Percentiles rank a stretch among this genome's conserved stretches.
These are phyloP conservation scores for Engraulis encrasicolus DNA, from an alignment of 2,113 vertebrate species.

Conservation along the genomic window DNA sequence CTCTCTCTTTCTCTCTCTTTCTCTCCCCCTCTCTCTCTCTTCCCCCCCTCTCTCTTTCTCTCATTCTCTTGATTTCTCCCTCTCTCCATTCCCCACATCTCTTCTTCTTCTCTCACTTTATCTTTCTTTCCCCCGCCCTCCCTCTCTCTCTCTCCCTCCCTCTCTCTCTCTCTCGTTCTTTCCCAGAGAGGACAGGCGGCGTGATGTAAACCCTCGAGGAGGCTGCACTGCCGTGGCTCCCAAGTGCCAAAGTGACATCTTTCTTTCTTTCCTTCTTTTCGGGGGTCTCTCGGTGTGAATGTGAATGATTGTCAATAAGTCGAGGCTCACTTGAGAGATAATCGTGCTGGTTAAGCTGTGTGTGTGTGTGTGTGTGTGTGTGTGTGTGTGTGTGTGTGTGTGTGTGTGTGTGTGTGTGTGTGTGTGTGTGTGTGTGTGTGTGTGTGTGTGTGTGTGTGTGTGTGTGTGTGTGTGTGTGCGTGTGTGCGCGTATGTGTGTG, in stretches of 20 bases:
- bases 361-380: neutral
- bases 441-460: neutral
- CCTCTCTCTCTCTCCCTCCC: neutral
- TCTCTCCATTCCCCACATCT: too few relatives aligned
- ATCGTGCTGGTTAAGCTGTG: neutral
- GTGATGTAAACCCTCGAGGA: neutral
- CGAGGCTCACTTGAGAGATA: neutral
- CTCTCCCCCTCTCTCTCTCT: too few relatives aligned
- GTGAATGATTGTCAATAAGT: slow-evolving; percentile 2
- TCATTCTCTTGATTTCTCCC: too few relatives aligned
- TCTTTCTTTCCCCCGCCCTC: neutral
- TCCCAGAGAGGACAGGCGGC: neutral
- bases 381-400: slow-evolving; percentile 7
- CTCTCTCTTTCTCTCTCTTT: too few relatives aligned
- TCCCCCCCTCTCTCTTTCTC: too few relatives aligned
- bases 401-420: neutral
- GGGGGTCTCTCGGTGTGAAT: neutral
- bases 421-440: neutral
- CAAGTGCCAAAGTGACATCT: neutral
- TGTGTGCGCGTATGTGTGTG: neutral
- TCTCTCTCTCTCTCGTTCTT: neutral
- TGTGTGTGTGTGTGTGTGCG: neutral
- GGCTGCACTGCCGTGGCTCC: neutral
- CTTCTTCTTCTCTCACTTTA: neutral
- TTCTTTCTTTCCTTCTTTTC: neutral